These are phyloP conservation scores for Bombus turneri DNA, from an alignment of 1,140 invertebrate species.

Conservation along the genomic window DNA sequence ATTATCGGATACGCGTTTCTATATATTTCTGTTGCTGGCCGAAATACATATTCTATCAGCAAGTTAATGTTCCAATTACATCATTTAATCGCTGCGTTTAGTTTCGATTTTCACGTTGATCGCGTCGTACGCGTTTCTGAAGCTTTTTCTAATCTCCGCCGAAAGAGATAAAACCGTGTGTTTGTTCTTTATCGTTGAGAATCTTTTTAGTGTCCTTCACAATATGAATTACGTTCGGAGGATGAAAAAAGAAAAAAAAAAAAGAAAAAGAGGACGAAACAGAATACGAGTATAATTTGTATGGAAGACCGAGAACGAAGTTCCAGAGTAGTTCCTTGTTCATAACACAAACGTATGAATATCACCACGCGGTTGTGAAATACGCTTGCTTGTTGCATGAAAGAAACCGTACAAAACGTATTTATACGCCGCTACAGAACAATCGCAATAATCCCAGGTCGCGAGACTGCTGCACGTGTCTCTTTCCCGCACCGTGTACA, in stretches of 20 bases:
- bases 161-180: too few relatives aligned
- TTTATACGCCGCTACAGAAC: neutral
- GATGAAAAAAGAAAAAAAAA: neutral
- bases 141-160: neutral
- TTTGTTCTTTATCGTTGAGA: neutral
- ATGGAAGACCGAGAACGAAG: neutral
- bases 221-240: neutral
- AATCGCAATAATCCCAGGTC: constrained; percentile 30
- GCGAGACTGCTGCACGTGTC: neutral
- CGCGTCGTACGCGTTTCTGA: neutral
- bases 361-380: too few relatives aligned
- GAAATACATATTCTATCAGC: neutral
- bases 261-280: neutral
- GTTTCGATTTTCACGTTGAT: neutral
- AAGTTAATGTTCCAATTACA: neutral
- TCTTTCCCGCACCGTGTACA: constrained; percentile 1
- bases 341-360: neutral
- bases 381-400: neutral
- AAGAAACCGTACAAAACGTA: neutral
- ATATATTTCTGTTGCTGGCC: neutral
- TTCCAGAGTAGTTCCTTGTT: neutral
- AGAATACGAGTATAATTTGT: too few relatives aligned
- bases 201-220: neutral
- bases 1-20: neutral
- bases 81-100: neutral